phyloP scores from a whole-genome alignment of 2,113 vertebrate genomes.

The Gallinago undulata region DNA sequence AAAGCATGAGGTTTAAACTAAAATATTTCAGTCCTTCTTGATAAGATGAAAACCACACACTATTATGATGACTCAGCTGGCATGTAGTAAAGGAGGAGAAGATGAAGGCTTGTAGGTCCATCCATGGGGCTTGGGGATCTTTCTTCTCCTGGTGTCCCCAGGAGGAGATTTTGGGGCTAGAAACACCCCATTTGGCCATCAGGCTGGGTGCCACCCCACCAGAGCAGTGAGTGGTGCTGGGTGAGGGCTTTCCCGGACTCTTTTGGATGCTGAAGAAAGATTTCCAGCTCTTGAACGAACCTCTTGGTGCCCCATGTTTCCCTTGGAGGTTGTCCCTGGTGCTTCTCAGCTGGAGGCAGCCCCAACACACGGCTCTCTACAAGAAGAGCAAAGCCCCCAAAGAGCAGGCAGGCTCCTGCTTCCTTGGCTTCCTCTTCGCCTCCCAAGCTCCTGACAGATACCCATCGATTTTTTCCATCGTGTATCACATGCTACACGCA shows the following conservation, averaged over 20 bases:
- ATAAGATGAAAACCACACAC: not conserved
- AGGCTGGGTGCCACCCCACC: not conserved
- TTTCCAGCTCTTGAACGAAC: not conserved
- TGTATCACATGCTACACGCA: not conserved
- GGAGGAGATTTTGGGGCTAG: not conserved
- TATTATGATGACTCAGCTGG: not conserved
- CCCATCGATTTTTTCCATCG: not conserved
- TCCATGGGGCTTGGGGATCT: not conserved
- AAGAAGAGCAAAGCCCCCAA: not conserved
- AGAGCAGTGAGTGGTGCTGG: not conserved
- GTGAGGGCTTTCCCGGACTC: not conserved
- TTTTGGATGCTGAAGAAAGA: not conserved
- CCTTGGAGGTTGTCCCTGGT: not conserved
- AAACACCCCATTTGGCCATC: rapidly evolving
- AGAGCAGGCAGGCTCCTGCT: not conserved
- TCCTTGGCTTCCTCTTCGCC: not conserved
- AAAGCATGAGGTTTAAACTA: not conserved
- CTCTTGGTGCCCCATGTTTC: not conserved
- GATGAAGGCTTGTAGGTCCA: not conserved
- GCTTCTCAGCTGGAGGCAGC: not conserved
- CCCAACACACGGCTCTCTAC: not conserved
- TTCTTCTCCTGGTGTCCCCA: not conserved
- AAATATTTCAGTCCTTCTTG: not conserved
- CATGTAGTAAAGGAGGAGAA: not conserved
- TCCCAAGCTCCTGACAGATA: not conserved